Evolutionary conservation across 92 coral and sea anemone genomes (phyloP).

Genomic region (Parazoanthus darwini): DNA sequence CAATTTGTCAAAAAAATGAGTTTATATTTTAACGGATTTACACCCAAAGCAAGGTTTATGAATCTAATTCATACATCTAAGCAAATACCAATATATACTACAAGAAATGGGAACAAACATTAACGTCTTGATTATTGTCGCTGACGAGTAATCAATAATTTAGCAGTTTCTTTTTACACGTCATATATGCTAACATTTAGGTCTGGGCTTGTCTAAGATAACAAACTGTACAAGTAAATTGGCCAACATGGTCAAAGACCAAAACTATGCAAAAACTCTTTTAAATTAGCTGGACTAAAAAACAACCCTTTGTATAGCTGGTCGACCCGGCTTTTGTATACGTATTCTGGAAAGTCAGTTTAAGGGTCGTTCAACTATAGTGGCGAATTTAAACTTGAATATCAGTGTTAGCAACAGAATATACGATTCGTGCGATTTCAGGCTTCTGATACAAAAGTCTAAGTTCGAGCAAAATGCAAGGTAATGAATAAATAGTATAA

Average conservation of each 20-base stretch:
- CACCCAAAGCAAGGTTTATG: slow-evolving; percentile 1
- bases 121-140: background rate
- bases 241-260: slow-evolving; percentile 5
- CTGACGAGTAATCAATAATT: background rate
- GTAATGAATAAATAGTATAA: background rate
- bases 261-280: background rate
- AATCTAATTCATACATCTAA: background rate
- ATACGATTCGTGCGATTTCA: background rate
- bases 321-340: background rate
- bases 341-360: background rate
- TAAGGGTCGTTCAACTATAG: background rate
- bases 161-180: slow-evolving; percentile 9
- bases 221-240: background rate
- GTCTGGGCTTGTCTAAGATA: background rate
- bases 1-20: slow-evolving; percentile 12
- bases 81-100: slow-evolving; percentile 5
- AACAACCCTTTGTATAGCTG: background rate
- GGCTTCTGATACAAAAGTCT: background rate
- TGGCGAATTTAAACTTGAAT: background rate
- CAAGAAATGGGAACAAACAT: background rate
- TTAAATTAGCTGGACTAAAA: background rate
- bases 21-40: background rate
- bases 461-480: background rate
- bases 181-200: background rate
- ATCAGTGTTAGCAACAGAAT: background rate